Conservation (phyloP, 2,888 invertebrate species). For the Melieria crassipennis region DNA sequence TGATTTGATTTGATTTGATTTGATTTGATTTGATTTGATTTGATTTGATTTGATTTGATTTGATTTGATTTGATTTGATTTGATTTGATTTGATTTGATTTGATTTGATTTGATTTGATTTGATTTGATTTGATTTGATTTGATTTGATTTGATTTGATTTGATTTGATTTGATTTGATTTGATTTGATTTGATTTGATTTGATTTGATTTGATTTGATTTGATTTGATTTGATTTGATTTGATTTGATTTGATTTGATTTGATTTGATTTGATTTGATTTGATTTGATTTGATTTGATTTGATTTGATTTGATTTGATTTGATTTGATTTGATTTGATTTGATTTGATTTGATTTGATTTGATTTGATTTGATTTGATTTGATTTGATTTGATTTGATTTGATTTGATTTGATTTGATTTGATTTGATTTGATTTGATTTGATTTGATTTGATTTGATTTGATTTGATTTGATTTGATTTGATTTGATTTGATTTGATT, state of each 20-base stretch:
- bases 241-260: background rate
- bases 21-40: conserved; percentile 13
- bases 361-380: conserved; percentile 1
- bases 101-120: conserved; percentile 16
- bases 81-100: too few relatives aligned
- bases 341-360: conserved; percentile 9
- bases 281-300: too few relatives aligned
- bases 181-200: too few relatives aligned
- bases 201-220: too few relatives aligned
- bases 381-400: conserved; percentile 27
- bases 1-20: conserved; percentile 1
- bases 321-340: conserved; percentile 16
- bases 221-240: conserved; percentile 11
- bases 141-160: conserved; percentile 28
- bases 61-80: too few relatives aligned
- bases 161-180: too few relatives aligned
- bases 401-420: too few relatives aligned
- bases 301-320: too few relatives aligned
- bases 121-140: background rate
- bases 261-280: conserved; percentile 30
- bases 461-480: conserved; percentile 1
- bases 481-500: conserved; percentile 13
- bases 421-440: too few relatives aligned
- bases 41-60: conserved; percentile 29
- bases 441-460: conserved; percentile 16